Percentiles rank a stretch among this genome's conserved stretches.
phyloP scores from a whole-genome alignment of 2,797 vertebrate species.

The Limosa lapponica region DNA sequence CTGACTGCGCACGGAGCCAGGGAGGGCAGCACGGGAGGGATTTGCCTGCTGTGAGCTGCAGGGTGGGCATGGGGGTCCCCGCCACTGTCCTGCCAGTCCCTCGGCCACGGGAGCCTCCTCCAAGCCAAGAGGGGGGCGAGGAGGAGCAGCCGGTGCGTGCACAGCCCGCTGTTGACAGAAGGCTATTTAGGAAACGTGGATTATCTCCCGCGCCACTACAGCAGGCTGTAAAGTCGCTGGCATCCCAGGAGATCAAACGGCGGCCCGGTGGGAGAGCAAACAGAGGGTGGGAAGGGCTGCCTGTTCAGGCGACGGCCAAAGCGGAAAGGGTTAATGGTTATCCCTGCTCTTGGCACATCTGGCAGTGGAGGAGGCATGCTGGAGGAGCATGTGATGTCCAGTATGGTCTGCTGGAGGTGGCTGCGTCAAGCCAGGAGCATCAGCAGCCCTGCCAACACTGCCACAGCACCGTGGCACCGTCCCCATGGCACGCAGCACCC shows the following conservation, averaged over 20 bases:
- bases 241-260: constrained; percentile 34
- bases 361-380: neutral
- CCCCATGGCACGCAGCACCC: accelerated
- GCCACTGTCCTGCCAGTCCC: neutral
- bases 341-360: neutral
- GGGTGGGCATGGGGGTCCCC: neutral
- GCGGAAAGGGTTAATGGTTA: constrained; percentile 35
- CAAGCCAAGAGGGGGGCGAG: accelerated
- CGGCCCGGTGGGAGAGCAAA: neutral
- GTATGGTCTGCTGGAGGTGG: neutral
- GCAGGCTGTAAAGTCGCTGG: neutral
- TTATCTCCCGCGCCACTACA: neutral
- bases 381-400: neutral
- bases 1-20: neutral
- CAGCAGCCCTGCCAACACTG: neutral
- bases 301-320: neutral
- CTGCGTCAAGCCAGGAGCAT: neutral
- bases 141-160: accelerated
- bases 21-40: accelerated
- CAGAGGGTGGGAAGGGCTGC: neutral
- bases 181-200: neutral
- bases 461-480: accelerated
- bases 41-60: neutral
- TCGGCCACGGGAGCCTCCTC: neutral
- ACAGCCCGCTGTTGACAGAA: neutral